Evolutionary conservation across 1,140 invertebrate genomes (phyloP), one percentile per base, ranked within the genome.

Genomic region (Eciton burchellii): DNA sequence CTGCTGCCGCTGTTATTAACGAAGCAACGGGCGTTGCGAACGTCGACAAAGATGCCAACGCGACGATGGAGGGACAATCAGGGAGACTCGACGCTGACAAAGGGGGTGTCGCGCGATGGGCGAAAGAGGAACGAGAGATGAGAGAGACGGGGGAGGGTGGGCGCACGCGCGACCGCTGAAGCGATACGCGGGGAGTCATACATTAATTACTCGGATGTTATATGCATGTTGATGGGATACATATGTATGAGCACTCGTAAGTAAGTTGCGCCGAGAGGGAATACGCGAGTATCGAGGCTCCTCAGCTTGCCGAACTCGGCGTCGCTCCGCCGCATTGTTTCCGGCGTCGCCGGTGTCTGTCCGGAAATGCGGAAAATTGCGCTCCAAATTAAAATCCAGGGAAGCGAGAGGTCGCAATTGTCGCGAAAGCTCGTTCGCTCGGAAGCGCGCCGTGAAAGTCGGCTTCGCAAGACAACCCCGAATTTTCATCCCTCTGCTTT

Each of bases 131-230:
- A 41, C 14, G 60, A 3, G 12, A 8, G 14, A 21, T 45, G 14
- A 24, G 29, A 9, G 24, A 16, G 24, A 11, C 41, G 0, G 14
- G 45, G 68, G 57, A 12, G 62, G n/a, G 62, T 47, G 29, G 45
- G 26, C 47, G 76, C 14, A 19, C 19, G 43, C 59, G 57, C 9
- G 65, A 41, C 35, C 45, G 5, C 24, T 14, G 54, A 6, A 71
- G 73, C 77, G 21, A 63, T 66, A 56, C 59, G 70, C 56, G 43
- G 41, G 71, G 45, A 72, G 85, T 82, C 81, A 70, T 88, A 88
- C 86, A 88, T 87, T 88, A 88, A 88, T 88, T 88, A 88, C 87
- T 87, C 83, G 72, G 79, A 88, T 88, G 87, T 87, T 88, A 88
- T 88, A 88, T 88, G 85, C 83, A 88, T 85, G 85, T 72, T 83